phyloP scores from a whole-genome alignment of 1,140 invertebrate species.

The Akabosia matsudoensis region DNA sequence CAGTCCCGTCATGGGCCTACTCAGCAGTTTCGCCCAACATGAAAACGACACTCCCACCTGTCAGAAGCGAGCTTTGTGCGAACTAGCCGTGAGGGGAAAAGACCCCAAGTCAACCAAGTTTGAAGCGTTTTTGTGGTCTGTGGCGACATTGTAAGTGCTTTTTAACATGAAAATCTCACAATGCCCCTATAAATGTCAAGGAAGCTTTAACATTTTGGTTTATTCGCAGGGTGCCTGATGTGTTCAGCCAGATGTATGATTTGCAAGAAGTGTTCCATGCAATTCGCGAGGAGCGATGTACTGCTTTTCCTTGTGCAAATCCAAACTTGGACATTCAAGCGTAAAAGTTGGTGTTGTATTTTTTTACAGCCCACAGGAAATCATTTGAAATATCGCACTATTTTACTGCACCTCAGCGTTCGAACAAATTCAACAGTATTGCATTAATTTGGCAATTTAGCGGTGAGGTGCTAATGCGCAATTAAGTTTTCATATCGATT shows the following conservation, averaged over 20 bases:
- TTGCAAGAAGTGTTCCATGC: slow-evolving; percentile 42
- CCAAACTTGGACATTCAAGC: slow-evolving; percentile 44
- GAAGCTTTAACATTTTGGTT: too few species aligned
- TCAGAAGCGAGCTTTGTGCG: slow-evolving; percentile 44
- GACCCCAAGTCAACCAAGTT: slow-evolving; percentile 41
- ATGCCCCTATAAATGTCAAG: too few species aligned
- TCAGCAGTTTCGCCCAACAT: slow-evolving; percentile 35
- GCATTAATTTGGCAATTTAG: too few species aligned
- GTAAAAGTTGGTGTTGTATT: too few species aligned
- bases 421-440: too few species aligned
- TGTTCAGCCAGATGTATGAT: slow-evolving; percentile 41
- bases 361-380: too few species aligned
- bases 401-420: not conserved
- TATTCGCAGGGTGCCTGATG: slow-evolving; percentile 37
- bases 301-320: slow-evolving; percentile 32
- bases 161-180: too few species aligned
- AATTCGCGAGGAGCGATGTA: slow-evolving; percentile 33
- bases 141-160: slow-evolving; percentile 42
- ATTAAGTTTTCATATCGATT: too few species aligned
- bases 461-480: too few species aligned
- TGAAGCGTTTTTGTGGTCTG: slow-evolving; percentile 44
- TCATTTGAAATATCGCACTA: too few species aligned
- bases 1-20: slow-evolving; percentile 40
- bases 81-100: slow-evolving; percentile 39
- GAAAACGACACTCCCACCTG: slow-evolving; percentile 40